Evolutionary conservation across 2,113 vertebrate species (phyloP).

Genomic region (Siniperca knerii): DNA sequence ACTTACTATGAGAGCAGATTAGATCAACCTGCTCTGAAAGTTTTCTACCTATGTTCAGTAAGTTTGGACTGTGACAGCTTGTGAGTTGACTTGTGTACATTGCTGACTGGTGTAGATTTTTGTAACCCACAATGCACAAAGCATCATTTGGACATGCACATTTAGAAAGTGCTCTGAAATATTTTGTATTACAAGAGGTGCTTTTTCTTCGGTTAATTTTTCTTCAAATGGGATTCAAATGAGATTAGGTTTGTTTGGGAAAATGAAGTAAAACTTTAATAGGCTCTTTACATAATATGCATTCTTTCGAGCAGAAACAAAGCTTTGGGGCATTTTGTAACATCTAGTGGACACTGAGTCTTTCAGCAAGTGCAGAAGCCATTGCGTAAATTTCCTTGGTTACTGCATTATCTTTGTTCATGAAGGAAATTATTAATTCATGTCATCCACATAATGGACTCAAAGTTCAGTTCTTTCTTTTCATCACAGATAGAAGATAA

Average conservation of each 20-base stretch:
- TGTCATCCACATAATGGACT: constrained; percentile 67
- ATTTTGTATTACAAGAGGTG: background rate
- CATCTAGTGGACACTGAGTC: constrained; percentile 47
- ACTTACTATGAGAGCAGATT: background rate
- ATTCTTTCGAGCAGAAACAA: background rate
- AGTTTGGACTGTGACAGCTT: background rate
- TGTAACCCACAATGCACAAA: background rate
- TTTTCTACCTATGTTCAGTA: background rate
- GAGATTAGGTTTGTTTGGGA: constrained; percentile 34
- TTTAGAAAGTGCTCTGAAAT: background rate
- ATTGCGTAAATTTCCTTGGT: background rate
- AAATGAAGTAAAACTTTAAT: constrained; percentile 2
- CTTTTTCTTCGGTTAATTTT: constrained; percentile 27
- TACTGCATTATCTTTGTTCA: constrained; percentile 10
- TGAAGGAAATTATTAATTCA: constrained; percentile 62
- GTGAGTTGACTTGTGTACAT: background rate
- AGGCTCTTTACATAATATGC: background rate
- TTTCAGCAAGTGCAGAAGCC: background rate
- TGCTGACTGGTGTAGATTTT: constrained; percentile 19
- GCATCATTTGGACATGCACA: background rate
- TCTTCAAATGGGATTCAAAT: constrained; percentile 30
- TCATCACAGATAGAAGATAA: constrained; percentile 68
- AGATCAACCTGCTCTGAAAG: constrained; percentile 16
- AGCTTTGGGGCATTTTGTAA: constrained; percentile 21
- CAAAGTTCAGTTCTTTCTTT: constrained; percentile 18